These are phyloP conservation scores for Thereva unica DNA, from an alignment of 2,888 invertebrate genomes.

Conservation along the genomic window DNA sequence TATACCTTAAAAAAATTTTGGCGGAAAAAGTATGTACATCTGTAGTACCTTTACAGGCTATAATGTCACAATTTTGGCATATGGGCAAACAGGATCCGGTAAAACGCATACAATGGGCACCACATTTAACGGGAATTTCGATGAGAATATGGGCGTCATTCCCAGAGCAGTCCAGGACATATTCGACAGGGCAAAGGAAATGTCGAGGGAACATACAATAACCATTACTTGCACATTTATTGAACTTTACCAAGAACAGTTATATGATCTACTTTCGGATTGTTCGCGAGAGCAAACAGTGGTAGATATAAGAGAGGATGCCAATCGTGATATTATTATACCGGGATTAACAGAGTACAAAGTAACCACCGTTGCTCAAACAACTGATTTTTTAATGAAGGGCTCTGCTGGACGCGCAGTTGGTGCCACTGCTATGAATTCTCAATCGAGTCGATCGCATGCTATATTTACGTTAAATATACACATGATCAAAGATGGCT, in stretches of 20 bases:
- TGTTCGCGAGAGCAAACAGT: slow-evolving; percentile 70
- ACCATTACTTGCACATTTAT: slow-evolving; percentile 80
- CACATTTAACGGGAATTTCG: slow-evolving; percentile 66
- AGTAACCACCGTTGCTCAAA: slow-evolving; percentile 67
- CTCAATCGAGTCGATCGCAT: slow-evolving; percentile 85
- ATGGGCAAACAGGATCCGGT: slow-evolving; percentile 96
- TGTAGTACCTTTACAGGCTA: slow-evolving; percentile 79
- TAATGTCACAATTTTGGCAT: slow-evolving; percentile 91
- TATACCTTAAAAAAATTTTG: too few relatives aligned
- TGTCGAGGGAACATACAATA: slow-evolving; percentile 62
- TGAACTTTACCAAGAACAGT: slow-evolving; percentile 87
- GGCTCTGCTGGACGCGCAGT: slow-evolving; percentile 81
- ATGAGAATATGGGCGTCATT: slow-evolving; percentile 78
- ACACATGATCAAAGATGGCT: slow-evolving; percentile 65
- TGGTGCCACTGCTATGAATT: slow-evolving; percentile 91
- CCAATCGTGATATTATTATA: slow-evolving; percentile 64
- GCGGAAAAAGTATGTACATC: too few relatives aligned
- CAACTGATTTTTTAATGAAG: slow-evolving; percentile 68
- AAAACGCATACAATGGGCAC: too few relatives aligned
- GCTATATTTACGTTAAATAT: slow-evolving; percentile 83
- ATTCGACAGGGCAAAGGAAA: slow-evolving; percentile 66
- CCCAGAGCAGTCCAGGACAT: slow-evolving; percentile 84
- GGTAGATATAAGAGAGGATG: slow-evolving; percentile 82
- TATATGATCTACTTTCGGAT: slow-evolving; percentile 78
- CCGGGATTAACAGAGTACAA: slow-evolving; percentile 67